Evolutionary conservation across 2,888 invertebrate genomes (phyloP), one percentile per base, ranked within the genome.

Genomic region (Pyrocoelia pectoralis): DNA sequence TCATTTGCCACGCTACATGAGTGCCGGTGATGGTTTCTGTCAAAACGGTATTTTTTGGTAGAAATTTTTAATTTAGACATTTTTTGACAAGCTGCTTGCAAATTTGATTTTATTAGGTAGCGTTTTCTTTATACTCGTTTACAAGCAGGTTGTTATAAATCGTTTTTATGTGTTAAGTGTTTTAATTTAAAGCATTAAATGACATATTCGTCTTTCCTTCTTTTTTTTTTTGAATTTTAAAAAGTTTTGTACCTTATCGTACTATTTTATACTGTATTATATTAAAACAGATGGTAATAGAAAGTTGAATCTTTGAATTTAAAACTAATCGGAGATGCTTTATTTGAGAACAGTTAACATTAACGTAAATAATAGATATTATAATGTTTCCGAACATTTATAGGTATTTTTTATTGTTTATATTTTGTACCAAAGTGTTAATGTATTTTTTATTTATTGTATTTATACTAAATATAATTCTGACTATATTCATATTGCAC

Each of bases 1-100:
- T 52, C 61, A 62, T 50, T 68, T 57, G 52, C 65, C 70, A 40
- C 70, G 77, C 72, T 73, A 79, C 73, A 79, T 79, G 75, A 79
- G 77, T 55, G 79, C 79, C 24, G 80, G 80, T 41, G 80, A 80
- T 69, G 77, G 76, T 55, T 74, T 76, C 67, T 74, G 74, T 64
- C 77, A 77, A 69, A 76, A 71, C 68, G 75, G 76, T 56, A 77
- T 79, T 71, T 78, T 68, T 62, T 70, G 68, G 70, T 72, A 67
- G 63, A 15, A 51, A 17, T 19, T 17, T 40, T 14, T 38, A 28
- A 50, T 41, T 40, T 15, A 13, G 24, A 29, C 19, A 38, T 56
- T 54, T 61, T 50, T 56, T 12, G 56, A 49, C 55, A 55, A 55
- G 19, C 12, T 57, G 57, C 38, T 54, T 53, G 62, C 49, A 49